Conservation (phyloP, 2,797 vertebrate genomes). For the Chloroceryle amazona region DNA sequence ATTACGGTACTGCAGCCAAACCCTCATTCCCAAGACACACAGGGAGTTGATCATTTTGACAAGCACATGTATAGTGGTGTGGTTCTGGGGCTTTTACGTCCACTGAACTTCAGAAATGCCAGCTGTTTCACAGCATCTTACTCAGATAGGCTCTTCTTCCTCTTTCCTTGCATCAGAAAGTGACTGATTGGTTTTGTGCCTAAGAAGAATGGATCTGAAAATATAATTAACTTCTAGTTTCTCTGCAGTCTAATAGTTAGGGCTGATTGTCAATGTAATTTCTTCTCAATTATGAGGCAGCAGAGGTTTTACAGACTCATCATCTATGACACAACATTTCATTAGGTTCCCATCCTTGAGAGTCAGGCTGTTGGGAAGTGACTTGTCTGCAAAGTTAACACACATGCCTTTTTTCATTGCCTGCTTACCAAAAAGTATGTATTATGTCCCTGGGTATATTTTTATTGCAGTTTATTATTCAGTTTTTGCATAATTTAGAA, state of each 20-base stretch:
- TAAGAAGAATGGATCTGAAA: neutral
- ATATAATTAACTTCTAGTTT: neutral
- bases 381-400: neutral
- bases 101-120: neutral
- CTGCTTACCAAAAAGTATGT: constrained; percentile 11
- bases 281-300: neutral
- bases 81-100: neutral
- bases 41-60: neutral
- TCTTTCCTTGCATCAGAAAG: neutral
- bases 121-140: neutral
- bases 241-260: neutral
- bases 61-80: neutral
- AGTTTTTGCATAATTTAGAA: constrained; percentile 24
- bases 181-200: neutral
- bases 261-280: neutral
- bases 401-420: neutral
- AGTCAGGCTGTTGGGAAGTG: neutral
- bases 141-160: neutral
- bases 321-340: neutral
- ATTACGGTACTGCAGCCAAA: neutral
- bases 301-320: neutral
- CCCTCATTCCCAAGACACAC: neutral
- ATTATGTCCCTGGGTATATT: neutral
- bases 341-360: neutral
- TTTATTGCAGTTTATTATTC: constrained; percentile 27